Percentiles rank a stretch among this genome's conserved stretches.
phyloP scores from a whole-genome alignment of 1,140 invertebrate species.

The Aphidius gifuensis region DNA sequence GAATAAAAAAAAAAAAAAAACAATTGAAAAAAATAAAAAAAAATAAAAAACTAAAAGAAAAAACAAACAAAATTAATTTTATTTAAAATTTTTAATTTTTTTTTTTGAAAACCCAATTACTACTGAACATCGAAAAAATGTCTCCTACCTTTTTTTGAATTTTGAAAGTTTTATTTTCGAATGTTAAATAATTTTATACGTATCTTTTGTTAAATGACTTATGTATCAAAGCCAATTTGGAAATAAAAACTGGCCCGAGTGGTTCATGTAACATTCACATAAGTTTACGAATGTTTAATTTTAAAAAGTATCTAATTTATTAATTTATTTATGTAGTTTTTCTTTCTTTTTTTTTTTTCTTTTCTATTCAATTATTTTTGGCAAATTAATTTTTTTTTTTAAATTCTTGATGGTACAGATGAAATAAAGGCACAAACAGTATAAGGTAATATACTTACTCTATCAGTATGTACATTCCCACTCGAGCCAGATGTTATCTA shows the following conservation, averaged over 20 bases:
- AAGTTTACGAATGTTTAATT: slow-evolving; percentile 22
- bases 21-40: too few species aligned
- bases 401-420: slow-evolving; percentile 32
- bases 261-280: slow-evolving; percentile 40
- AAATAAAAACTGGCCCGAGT: slow-evolving; percentile 43
- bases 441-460: slow-evolving; percentile 48
- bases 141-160: slow-evolving; percentile 8
- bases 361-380: slow-evolving; percentile 11
- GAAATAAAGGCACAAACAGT: slow-evolving; percentile 44
- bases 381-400: slow-evolving; percentile 14
- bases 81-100: too few species aligned
- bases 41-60: too few species aligned
- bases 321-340: slow-evolving; percentile 18
- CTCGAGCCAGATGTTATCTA: slow-evolving; percentile 50
- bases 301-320: slow-evolving; percentile 15
- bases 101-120: too few species aligned
- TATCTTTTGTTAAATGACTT: too few species aligned
- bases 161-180: slow-evolving; percentile 18
- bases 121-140: neutral
- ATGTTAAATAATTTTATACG: slow-evolving; percentile 1
- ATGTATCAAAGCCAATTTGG: slow-evolving; percentile 5
- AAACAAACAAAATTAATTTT: too few species aligned
- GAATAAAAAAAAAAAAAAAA: too few species aligned
- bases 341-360: slow-evolving; percentile 9
- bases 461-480: slow-evolving; percentile 49